Evolutionary conservation across 1,140 invertebrate species (phyloP), one percentile per base, ranked within the genome.

Genomic region (Drosophila pruinosa): DNA sequence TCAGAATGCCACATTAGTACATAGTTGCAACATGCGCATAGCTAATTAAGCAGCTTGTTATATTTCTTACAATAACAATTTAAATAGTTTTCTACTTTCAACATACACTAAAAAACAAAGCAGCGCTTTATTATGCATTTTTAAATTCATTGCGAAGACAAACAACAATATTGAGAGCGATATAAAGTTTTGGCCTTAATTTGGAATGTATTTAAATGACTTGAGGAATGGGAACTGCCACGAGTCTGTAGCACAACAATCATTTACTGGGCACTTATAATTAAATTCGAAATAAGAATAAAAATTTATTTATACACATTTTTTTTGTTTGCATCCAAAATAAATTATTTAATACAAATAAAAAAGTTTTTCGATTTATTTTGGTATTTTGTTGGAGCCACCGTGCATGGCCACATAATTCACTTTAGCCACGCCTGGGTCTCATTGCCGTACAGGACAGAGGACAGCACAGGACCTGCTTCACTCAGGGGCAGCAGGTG

Each of bases 291-390:
- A 34, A 24, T 28, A 19, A 4, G 15, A 17, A 21, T 14, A 68
- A 21, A 61, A 31, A 61, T 36, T 48, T 31, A 52, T 50, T 26
- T 62, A 73, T 73, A 86, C 76, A 3, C 21, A 28, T 50, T 15
- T 50, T 17, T 26, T 26, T 50, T 15, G n/a, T n/a, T 31, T 12
- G 31, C 2, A 50, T 50, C 57, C 67, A 86, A 83, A 76, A 86
- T 85, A 85, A 80, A 80, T 86, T 80, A 80, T 85, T 85, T 86
- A 85, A 83, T 85, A 81, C 63, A 73, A 80, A 85, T 80, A 57
- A 83, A 85, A 83, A 85, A 85, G 81, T 85, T 85, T 85, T 85
- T 85, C 80, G 80, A 85, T 85, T 85, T 85, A 85, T 83, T 86
- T 76, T 75, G 59, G 61, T 78, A 65, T 79, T 78, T 83, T 75